Base-by-base conservation (phyloP, 2,888 invertebrate genomes). In the Pyralis farinalis region DNA sequence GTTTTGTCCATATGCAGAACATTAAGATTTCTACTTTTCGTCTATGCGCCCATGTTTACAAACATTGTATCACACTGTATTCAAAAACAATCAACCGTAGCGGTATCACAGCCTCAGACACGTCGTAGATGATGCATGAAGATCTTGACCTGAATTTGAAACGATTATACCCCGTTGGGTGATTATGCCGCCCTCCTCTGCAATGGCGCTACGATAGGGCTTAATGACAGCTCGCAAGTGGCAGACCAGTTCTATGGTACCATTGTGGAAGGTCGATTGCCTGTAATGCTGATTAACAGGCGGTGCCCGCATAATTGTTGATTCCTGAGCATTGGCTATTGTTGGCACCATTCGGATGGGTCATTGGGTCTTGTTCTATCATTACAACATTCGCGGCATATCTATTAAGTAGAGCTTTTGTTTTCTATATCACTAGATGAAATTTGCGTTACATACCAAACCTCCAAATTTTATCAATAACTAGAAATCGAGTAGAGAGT, bases 61-160 rank as follows among this genome's bases (percentile, higher is more conserved):
- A 25, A 25, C 25, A 16, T n/a, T 16, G 16, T 16, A n/a, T n/a
- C n/a, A 21, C 21, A 21, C 25, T 25, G 30, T 37, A 30, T 37
- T 31, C 37, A 30, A 30, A 37, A 37, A 30, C 37, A 42, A 42
- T 37, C 41, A 37, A 12, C 33, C 21, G 33, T 42, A 37, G 41
- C 36, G 21, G 41, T 33, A 36, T 25, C 8, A 25, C 16, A 16
- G 16, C 16, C n/a, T 25, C n/a, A 25, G 7, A 25, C 25, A 25
- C 25, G 7, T 25, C 33, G 20, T 32, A 31, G 37, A 42, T 42
- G 30, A 30, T 29, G 42, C 40, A 40, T 41, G 52, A 53, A 55
- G 49, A 54, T 54, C 62, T 59, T 57, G 62, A 59, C 59, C 59
- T 35, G 45, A 35, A 46, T 49, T 36, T 16, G 40, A 30, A 30